Evolutionary conservation across 2,888 invertebrate genomes (phyloP), one percentile per base, ranked within the genome.

Genomic region (Plebejus argus): DNA sequence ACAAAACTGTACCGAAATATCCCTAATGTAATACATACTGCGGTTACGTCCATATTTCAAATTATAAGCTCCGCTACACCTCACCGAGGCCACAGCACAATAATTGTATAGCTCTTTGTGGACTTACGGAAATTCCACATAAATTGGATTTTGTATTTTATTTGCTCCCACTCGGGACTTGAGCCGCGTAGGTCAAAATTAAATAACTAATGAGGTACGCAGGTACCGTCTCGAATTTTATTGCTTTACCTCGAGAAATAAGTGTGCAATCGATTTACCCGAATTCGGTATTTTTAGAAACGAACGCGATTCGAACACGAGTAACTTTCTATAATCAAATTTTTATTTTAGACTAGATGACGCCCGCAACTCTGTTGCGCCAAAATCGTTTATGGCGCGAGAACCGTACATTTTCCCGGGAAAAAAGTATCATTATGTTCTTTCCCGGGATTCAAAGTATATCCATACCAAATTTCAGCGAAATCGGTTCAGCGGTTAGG

Each of bases 61-160:
- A 66, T 66, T 66, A 66, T 66, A 66, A 66, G 66, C 66, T 33
- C 66, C 15, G 66, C 28, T 66, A 66, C 66, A 66, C 66, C 66
- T 66, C 66, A 28, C 10, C 66, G 66, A 15, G 66, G 66, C 66
- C 66, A 33, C 66, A 33, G 66, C 6, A 66, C 66, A 66, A 66
- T 66, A 66, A 66, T 66, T 66, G 66, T 66, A 66, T 66, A 66
- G 66, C 66, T 66, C 66, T 66, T 66, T 66, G 28, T 66, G 66
- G 66, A 66, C 66, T 66, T 15, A 66, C 66, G 66, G 66, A 66
- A 66, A 66, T 66, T 66, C 66, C 18, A 66, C 28, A 66, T 66
- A 66, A 66, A 66, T 33, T 66, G 66, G 66, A 33, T 66, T 66
- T 66, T 66, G 66, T 66, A 66, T 66, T 66, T 66, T 66, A 66